Base-by-base conservation (phyloP, 2,797 vertebrate species). In the Spea hammondii region DNA sequence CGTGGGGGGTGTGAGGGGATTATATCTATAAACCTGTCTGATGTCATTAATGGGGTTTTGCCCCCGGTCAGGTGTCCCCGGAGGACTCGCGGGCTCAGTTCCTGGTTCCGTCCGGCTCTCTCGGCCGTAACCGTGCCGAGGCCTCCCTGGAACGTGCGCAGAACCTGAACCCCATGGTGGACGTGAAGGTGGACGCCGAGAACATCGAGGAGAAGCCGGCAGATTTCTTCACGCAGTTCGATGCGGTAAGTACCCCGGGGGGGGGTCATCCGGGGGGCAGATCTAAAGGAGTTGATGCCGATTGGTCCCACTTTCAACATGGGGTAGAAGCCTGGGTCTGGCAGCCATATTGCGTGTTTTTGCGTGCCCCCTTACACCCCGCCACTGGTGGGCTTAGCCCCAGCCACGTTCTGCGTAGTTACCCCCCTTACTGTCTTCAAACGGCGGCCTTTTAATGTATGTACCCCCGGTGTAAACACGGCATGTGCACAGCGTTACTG, bases 161-260 rank as follows among this genome's bases (percentile, higher is more conserved):
- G 90, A 96, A 94, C 82, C 96, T 99, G 70, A 99, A 99, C 82
- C 97, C 97, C 0, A 99, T 98, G 97, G 97, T 98, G 66, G 92
- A 96, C 0, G 97, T 99, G 51, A 94, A 93, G 5, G 96, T 93
- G 0, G 95, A 97, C 83, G 79, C 89, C 0, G 92, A 91, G 55
- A 85, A 80, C 6, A 74, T 94, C 0, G 94, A 95, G 5, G 89
- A 89, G 85, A 98, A 98, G 54, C 70, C 92, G 0, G 93, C 95
- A 3, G 92, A 94, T 0, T 98, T 97, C 88, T 97, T 98, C 80
- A 89, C 94, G 7, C 90, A 95, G n/a, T 99, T 97, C n/a, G 94
- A 98, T 74, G 95, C 94, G 0, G 97, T 99, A 83, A 91, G 95
- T 93, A 47, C 14, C 5, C 13, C 4, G n/a, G n/a, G n/a, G 6